A percentile compares a stretch with the other conserved stretches of the same genome.
phyloP scores from a whole-genome alignment of 64 coral and sea anemone species.

The Porites lutea region DNA sequence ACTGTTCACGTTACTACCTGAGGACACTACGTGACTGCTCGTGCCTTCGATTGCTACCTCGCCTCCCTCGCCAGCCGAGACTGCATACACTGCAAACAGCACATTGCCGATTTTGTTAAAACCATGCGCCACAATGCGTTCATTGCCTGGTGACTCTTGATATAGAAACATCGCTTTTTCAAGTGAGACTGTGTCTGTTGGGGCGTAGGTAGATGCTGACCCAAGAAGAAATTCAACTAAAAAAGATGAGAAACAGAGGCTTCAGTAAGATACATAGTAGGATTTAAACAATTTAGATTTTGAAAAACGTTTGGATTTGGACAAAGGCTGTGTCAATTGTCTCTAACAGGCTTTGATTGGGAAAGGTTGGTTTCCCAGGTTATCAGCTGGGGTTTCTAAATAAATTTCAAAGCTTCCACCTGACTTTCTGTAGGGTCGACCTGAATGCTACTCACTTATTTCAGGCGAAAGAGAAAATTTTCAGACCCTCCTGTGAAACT shows the following conservation, averaged over 20 bases:
- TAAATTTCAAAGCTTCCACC: no score
- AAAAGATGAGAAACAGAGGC: not conserved
- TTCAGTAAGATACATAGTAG: no score
- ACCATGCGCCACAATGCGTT: conserved; percentile 44
- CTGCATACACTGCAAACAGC: conserved; percentile 33
- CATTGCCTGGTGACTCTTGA: not conserved
- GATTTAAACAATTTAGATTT: no score
- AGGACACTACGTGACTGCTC: not conserved
- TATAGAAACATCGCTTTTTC: conserved; percentile 52
- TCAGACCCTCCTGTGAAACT: no score
- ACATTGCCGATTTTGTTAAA: conserved; percentile 32
- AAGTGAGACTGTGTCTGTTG: conserved; percentile 34
- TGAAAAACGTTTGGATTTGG: no score
- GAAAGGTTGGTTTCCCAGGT: no score
- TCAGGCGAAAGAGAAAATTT: no score
- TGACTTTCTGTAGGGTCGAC: no score
- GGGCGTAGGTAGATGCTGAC: conserved; percentile 23
- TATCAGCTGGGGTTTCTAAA: no score
- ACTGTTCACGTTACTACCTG: not conserved
- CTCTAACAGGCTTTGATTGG: no score
- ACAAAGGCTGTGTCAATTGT: no score
- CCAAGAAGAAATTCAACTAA: conserved; percentile 61
- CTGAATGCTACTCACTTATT: no score
- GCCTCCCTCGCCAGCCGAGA: not conserved
- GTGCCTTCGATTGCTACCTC: not conserved